Conservation (phyloP, 2,797 vertebrate species). For the Gallirallus australis region DNA sequence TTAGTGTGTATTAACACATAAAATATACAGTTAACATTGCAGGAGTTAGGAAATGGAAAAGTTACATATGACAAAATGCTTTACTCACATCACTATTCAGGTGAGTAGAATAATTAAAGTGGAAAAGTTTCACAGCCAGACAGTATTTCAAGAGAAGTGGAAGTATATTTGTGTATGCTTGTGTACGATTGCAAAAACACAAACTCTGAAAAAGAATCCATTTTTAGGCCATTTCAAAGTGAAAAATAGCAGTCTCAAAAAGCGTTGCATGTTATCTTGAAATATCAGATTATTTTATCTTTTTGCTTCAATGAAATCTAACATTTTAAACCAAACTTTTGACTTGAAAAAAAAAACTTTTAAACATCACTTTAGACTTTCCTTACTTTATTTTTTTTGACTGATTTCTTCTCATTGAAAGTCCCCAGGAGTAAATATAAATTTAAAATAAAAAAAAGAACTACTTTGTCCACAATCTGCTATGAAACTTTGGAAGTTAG, state of each 20-base stretch:
- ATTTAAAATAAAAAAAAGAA: background rate
- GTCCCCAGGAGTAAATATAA: background rate
- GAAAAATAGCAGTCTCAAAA: background rate
- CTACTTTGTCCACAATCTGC: background rate
- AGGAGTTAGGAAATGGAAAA: background rate
- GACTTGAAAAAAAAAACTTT: background rate
- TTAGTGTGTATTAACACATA: background rate
- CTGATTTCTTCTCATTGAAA: background rate
- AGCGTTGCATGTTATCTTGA: background rate
- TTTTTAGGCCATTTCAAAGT: background rate
- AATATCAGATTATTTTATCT: background rate
- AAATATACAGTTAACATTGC: background rate
- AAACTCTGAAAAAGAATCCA: background rate
- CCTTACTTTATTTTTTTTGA: background rate
- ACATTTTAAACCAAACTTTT: background rate
- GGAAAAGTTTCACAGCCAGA: background rate
- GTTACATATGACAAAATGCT: background rate
- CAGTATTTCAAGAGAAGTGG: background rate
- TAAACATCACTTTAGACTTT: background rate
- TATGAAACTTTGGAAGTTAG: background rate
- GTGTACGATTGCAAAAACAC: background rate
- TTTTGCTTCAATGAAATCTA: background rate
- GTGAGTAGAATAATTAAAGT: background rate
- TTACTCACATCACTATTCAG: background rate
- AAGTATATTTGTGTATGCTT: accelerated